These are phyloP conservation scores for Chauna torquata DNA, from an alignment of 2,113 vertebrate genomes.

Conservation along the genomic window DNA sequence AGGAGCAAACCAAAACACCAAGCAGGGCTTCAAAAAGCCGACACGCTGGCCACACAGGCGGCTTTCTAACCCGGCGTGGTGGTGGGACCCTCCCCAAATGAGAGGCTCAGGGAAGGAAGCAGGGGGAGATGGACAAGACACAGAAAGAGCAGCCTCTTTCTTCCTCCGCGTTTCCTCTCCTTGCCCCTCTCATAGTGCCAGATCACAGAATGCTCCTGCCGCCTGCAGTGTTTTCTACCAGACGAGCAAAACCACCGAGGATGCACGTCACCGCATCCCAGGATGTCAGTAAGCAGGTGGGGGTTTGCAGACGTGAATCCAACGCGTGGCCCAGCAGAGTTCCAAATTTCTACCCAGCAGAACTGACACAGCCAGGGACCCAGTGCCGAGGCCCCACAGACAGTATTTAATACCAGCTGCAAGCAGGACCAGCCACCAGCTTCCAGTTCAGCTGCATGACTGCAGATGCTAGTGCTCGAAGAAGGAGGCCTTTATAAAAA, in stretches of 20 bases:
- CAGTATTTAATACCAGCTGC: not conserved
- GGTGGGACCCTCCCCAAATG: not conserved
- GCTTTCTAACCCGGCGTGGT: not conserved
- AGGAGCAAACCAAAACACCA: not conserved
- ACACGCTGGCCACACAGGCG: not conserved
- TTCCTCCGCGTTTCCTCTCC: not conserved
- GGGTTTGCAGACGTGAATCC: not conserved
- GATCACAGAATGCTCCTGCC: not conserved
- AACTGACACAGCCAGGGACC: not conserved
- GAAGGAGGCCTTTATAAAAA: not conserved
- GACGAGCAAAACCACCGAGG: not conserved
- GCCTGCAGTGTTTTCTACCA: rapidly evolving
- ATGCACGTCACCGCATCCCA: not conserved
- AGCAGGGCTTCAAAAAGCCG: not conserved
- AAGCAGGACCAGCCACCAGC: not conserved
- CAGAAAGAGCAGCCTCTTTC: not conserved
- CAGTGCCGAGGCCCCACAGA: not conserved
- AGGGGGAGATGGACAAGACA: not conserved
- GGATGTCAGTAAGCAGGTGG: not conserved
- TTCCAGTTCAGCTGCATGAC: not conserved
- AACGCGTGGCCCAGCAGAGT: not conserved
- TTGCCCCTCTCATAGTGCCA: not conserved
- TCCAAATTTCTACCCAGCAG: not conserved
- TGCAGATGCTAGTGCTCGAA: not conserved
- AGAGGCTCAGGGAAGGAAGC: not conserved